A percentile compares a stretch with the other conserved stretches of the same genome.
Conservation (phyloP, 2,113 vertebrate species). For the Rhinoptilus africanus region DNA sequence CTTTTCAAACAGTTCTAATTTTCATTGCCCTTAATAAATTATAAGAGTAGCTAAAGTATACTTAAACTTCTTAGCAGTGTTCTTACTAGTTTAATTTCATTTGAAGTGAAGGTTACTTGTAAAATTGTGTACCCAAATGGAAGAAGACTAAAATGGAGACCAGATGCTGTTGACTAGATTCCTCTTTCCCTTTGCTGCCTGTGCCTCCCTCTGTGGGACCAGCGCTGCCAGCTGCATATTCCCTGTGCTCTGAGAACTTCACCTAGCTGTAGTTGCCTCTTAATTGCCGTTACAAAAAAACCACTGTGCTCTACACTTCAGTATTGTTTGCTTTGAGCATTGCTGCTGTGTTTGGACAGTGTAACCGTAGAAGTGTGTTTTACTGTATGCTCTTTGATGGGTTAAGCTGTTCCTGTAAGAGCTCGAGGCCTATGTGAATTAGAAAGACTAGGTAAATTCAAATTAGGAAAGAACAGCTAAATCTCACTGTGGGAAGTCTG, state of each 20-base stretch:
- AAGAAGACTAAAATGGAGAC: not conserved
- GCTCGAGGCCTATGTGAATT: not conserved
- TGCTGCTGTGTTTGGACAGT: not conserved
- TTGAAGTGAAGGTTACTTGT: not conserved
- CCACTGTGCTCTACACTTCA: not conserved
- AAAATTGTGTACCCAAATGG: not conserved
- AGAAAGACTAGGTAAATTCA: not conserved
- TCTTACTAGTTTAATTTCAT: not conserved
- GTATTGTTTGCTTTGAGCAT: not conserved
- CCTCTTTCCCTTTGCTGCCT: rapidly evolving
- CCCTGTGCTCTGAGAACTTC: not conserved
- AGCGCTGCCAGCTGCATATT: not conserved
- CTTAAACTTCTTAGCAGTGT: not conserved
- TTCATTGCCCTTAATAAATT: not conserved
- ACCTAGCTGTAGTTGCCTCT: not conserved
- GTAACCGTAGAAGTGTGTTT: not conserved
- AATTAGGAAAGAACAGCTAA: not conserved
- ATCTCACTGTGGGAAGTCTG: not conserved
- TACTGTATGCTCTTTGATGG: not conserved
- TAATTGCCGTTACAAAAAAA: not conserved
- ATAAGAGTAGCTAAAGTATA: not conserved
- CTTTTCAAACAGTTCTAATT: not conserved
- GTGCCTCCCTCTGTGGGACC: not conserved
- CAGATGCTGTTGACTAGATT: not conserved
- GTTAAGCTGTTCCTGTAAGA: not conserved